Evolutionary conservation across 2,113 vertebrate species (phyloP).

Genomic region (Lucifuga dentata): DNA sequence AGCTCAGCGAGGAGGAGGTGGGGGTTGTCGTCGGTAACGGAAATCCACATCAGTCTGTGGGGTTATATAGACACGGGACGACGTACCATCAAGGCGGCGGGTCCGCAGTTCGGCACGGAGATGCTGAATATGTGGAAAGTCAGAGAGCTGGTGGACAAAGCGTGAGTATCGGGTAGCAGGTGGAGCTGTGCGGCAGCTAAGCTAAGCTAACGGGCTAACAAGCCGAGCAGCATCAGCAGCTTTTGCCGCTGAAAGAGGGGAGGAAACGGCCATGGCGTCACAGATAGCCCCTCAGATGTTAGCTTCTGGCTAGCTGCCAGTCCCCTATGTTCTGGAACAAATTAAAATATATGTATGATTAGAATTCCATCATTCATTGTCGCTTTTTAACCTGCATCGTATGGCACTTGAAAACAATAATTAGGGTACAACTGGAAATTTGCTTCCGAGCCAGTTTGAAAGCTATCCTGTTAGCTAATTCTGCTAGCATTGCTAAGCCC

Average conservation of each 20-base stretch:
- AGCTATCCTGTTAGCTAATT: conserved; percentile 54
- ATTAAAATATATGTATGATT: neutral
- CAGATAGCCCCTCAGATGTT: conserved; percentile 72
- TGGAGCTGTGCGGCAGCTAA: conserved; percentile 18
- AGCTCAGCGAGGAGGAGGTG: conserved; percentile 29
- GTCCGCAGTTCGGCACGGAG: conserved; percentile 72
- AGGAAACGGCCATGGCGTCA: conserved; percentile 77
- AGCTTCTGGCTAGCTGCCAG: conserved; percentile 67
- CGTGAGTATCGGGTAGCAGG: conserved; percentile 87
- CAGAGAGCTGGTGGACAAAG: conserved; percentile 97
- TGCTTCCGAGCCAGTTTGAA: neutral
- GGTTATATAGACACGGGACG: conserved; percentile 58
- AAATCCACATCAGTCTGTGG: conserved; percentile 60
- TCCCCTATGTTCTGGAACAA: conserved; percentile 18
- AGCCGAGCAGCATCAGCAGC: conserved; percentile 60
- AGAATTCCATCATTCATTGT: no score
- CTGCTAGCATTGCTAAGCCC: conserved; percentile 49
- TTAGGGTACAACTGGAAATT: neutral
- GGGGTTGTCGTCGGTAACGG: conserved; percentile 56
- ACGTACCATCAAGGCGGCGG: conserved; percentile 70
- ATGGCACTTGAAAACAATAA: fast-evolving
- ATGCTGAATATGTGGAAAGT: conserved; percentile 99
- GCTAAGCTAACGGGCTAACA: conserved; percentile 31
- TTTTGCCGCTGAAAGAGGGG: conserved; percentile 56
- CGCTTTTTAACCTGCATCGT: fast-evolving